A percentile compares a stretch with the other conserved stretches of the same genome.
Evolutionary conservation across 92 coral and sea anemone species (phyloP).

Genomic region (Isaurus tuberculatus): DNA sequence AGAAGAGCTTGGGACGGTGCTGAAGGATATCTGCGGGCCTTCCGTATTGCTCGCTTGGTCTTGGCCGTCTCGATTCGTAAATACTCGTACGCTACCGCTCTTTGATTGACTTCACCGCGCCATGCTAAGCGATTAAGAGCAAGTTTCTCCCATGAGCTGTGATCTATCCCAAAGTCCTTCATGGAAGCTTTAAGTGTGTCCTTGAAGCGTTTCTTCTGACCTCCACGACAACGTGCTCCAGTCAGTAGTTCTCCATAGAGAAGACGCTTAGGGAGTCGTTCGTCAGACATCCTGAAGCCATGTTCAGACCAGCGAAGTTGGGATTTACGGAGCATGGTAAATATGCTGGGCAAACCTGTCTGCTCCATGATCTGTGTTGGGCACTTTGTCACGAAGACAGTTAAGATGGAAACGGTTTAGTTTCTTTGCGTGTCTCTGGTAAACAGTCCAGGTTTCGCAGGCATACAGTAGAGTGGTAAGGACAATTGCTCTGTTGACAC

Average conservation of each 20-base stretch:
- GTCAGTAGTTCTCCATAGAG: conserved; percentile 44
- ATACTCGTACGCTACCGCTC: too few relatives aligned
- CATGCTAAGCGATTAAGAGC: too few relatives aligned
- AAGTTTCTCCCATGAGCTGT: too few relatives aligned
- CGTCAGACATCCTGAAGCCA: conserved; percentile 41
- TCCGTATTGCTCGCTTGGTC: too few relatives aligned
- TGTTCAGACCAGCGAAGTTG: conserved; percentile 54
- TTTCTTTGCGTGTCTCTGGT: conserved; percentile 42
- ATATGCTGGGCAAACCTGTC: conserved; percentile 33
- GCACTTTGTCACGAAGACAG: conserved; percentile 37
- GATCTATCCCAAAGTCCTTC: conserved; percentile 51
- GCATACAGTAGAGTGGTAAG: conserved; percentile 43
- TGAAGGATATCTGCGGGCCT: too few relatives aligned
- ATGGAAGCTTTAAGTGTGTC: conserved; percentile 49
- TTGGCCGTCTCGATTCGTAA: too few relatives aligned
- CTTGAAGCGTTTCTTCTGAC: conserved; percentile 31
- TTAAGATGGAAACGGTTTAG: conserved; percentile 36
- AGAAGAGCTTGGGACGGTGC: too few relatives aligned
- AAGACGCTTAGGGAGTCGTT: conserved; percentile 54
- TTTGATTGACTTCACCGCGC: too few relatives aligned
- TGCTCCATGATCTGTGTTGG: conserved; percentile 41
- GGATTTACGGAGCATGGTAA: conserved; percentile 36
- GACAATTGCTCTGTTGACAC: conserved; percentile 45
- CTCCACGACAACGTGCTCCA: conserved; percentile 46
- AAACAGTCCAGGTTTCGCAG: conserved; percentile 51